These are phyloP conservation scores for Crax fasciolata DNA, from an alignment of 2,797 vertebrate genomes.

Conservation along the genomic window DNA sequence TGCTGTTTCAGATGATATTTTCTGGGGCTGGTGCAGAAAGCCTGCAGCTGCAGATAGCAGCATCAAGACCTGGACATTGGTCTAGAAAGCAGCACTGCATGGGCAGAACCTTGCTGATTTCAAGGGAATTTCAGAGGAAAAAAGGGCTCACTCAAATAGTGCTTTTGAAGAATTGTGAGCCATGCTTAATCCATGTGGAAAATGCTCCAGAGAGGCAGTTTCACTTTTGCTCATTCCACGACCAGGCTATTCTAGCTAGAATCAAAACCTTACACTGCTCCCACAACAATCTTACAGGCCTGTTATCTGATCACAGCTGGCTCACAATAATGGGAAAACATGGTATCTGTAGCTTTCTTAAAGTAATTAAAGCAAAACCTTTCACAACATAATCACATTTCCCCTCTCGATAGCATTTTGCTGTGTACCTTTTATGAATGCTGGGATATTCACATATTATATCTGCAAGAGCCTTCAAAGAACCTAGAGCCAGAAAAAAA, in stretches of 20 bases:
- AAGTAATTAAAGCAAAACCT: slow-evolving; percentile 2
- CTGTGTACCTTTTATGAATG: slow-evolving; percentile 92
- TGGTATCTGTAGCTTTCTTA: background rate
- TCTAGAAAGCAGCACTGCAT: background rate
- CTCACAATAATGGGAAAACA: background rate
- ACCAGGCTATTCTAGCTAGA: background rate
- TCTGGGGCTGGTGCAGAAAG: background rate
- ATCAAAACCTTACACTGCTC: background rate
- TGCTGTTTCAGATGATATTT: background rate
- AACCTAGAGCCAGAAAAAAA: slow-evolving; percentile 84
- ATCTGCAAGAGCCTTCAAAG: slow-evolving; percentile 93
- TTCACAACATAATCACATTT: background rate
- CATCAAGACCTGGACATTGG: background rate
- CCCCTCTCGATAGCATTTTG: background rate
- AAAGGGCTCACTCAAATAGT: background rate
- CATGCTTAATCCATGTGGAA: background rate
- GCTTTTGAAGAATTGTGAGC: background rate
- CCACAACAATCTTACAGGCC: background rate
- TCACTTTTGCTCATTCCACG: background rate
- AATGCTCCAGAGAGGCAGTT: background rate
- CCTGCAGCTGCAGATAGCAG: background rate
- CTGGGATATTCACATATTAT: slow-evolving; percentile 92
- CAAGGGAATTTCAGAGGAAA: background rate
- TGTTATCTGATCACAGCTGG: background rate
- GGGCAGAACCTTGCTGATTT: background rate